These are phyloP conservation scores for Drosophila sturtevanti DNA, from an alignment of 1,140 invertebrate species.

Conservation along the genomic window DNA sequence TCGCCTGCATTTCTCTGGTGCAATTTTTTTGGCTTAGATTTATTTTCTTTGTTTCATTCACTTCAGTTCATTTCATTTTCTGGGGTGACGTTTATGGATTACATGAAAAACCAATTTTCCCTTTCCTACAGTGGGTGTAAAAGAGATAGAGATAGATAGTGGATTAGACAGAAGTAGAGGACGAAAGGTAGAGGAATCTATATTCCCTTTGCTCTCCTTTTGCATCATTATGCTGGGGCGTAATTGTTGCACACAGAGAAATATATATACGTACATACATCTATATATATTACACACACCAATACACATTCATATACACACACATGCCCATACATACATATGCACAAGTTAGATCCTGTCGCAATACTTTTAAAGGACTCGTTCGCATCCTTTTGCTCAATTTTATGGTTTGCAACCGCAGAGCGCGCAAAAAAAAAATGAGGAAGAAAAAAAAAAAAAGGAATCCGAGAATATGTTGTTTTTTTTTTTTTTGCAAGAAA, in stretches of 20 bases:
- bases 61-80: conserved; percentile 16
- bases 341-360: not conserved
- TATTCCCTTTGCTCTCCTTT: conserved; percentile 23
- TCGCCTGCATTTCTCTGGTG: conserved; percentile 57
- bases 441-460: not conserved
- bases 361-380: conserved; percentile 30
- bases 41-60: conserved; percentile 23
- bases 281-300: not conserved
- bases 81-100: conserved; percentile 81
- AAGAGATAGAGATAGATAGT: conserved; percentile 6
- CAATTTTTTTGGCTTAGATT: conserved; percentile 41
- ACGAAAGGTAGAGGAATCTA: conserved; percentile 42
- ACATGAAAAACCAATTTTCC: conserved; percentile 72
- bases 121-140: not conserved
- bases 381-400: conserved; percentile 47
- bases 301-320: conserved; percentile 6
- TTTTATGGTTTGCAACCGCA: conserved; percentile 76
- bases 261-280: too few relatives aligned
- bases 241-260: conserved; percentile 66
- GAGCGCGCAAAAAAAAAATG: conserved; percentile 31
- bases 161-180: conserved; percentile 29
- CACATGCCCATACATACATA: not conserved
- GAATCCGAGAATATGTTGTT: conserved; percentile 15
- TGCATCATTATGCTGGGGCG: conserved; percentile 76
- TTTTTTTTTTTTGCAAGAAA: conserved; percentile 35